These are phyloP conservation scores for Leptinotarsa peninsularis DNA, from an alignment of 2,888 invertebrate genomes.

Conservation along the genomic window DNA sequence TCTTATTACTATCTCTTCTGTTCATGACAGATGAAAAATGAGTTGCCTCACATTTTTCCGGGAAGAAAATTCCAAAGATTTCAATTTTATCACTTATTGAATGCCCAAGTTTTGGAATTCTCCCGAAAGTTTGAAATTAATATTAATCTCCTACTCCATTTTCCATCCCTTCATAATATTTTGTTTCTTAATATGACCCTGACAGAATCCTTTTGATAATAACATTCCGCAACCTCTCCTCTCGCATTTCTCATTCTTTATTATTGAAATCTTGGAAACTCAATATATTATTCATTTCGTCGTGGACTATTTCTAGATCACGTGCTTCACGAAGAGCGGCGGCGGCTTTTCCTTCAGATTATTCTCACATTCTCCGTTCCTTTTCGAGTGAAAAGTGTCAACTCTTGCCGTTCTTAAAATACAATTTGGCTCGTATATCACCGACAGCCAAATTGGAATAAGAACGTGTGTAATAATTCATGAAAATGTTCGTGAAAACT, in stretches of 20 bases:
- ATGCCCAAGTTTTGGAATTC: too few species aligned
- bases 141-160: too few species aligned
- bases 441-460: conserved; percentile 43
- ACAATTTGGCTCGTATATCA: conserved; percentile 39
- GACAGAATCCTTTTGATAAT: neutral
- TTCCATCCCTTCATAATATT: too few species aligned
- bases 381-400: conserved; percentile 23
- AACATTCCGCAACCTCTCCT: neutral
- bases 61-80: too few species aligned
- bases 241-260: conserved; percentile 13
- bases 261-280: conserved; percentile 19
- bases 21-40: too few species aligned
- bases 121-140: too few species aligned
- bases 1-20: too few species aligned
- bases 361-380: conserved; percentile 18
- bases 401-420: conserved; percentile 27
- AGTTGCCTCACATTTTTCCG: too few species aligned
- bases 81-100: too few species aligned
- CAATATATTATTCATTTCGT: conserved; percentile 12
- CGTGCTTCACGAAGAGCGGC: conserved; percentile 16
- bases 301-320: conserved; percentile 6
- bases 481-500: conserved; percentile 46
- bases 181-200: neutral
- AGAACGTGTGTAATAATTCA: conserved; percentile 47
- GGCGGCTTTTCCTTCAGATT: conserved; percentile 20